Percentiles rank a stretch among this genome's conserved stretches.
phyloP scores from a whole-genome alignment of 53 echinoderm and acorn worm species.

The Luidia sarsii region DNA sequence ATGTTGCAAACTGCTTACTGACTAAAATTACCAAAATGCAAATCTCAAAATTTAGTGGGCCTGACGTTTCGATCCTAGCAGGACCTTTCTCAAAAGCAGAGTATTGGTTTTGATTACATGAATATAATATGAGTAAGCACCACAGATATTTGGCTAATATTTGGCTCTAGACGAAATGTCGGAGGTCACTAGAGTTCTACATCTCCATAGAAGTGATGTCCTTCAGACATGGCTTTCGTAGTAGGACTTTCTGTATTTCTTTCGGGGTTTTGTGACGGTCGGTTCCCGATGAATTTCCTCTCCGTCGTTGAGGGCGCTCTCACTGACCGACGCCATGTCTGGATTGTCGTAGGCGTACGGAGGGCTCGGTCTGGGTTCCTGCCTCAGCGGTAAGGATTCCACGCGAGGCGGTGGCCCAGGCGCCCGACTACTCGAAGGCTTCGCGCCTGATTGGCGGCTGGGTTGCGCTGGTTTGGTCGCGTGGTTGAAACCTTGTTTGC shows the following conservation, averaged over 20 bases:
- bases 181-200: too few relatives aligned
- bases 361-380: background rate
- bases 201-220: background rate
- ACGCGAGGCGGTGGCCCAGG: constrained; percentile 5
- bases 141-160: too few relatives aligned
- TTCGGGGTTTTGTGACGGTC: background rate
- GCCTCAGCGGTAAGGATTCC: background rate
- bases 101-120: too few relatives aligned
- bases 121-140: too few relatives aligned
- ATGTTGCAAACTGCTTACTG: too few relatives aligned
- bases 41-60: too few relatives aligned
- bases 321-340: background rate
- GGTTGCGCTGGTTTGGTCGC: too few relatives aligned
- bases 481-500: background rate
- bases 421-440: background rate
- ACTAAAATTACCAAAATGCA: too few relatives aligned
- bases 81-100: too few relatives aligned
- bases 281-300: background rate
- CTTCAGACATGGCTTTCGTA: constrained; percentile 28
- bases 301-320: background rate
- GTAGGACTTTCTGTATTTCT: constrained; percentile 23
- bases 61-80: too few relatives aligned
- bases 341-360: constrained; percentile 24
- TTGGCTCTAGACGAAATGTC: too few relatives aligned
- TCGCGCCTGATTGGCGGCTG: background rate